These are phyloP conservation scores for Saccopteryx bilineata DNA, from an alignment of 2,113 vertebrate genomes.

Conservation along the genomic window DNA sequence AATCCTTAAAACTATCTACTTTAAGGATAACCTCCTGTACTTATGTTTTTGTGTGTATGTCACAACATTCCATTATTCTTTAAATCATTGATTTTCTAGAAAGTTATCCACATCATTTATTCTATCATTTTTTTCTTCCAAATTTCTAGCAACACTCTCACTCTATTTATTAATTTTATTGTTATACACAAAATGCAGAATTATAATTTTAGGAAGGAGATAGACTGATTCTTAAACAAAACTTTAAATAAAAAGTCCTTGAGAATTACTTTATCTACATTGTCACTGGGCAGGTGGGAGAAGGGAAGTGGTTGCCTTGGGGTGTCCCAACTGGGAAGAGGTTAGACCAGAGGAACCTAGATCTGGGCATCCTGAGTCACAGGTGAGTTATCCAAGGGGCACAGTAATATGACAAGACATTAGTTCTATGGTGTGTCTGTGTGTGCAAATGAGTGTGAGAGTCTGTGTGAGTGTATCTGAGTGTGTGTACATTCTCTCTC, in stretches of 20 bases:
- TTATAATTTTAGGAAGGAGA: too few relatives aligned
- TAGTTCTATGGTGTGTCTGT: too few relatives aligned
- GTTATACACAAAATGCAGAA: not conserved
- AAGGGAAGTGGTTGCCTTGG: fast-evolving
- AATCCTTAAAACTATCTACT: not conserved
- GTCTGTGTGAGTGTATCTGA: too few relatives aligned
- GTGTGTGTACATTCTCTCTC: fast-evolving
- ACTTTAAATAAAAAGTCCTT: too few relatives aligned
- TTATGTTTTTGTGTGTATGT: not conserved
- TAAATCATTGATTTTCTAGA: not conserved
- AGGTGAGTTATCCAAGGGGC: fast-evolving
- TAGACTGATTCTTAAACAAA: not conserved
- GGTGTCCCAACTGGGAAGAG: fast-evolving
- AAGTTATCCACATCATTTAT: not conserved
- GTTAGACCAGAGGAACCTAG: too few relatives aligned
- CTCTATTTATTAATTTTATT: not conserved
- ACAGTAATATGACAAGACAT: not conserved
- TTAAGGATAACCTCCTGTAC: not conserved
- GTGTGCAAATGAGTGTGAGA: too few relatives aligned
- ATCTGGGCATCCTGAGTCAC: fast-evolving
- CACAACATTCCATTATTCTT: not conserved
- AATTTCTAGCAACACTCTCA: not conserved
- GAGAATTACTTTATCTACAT: too few relatives aligned
- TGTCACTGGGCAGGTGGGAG: not conserved
- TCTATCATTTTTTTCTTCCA: not conserved